Conservation (phyloP, 1,140 invertebrate species). For the Diabrotica virgifera region DNA sequence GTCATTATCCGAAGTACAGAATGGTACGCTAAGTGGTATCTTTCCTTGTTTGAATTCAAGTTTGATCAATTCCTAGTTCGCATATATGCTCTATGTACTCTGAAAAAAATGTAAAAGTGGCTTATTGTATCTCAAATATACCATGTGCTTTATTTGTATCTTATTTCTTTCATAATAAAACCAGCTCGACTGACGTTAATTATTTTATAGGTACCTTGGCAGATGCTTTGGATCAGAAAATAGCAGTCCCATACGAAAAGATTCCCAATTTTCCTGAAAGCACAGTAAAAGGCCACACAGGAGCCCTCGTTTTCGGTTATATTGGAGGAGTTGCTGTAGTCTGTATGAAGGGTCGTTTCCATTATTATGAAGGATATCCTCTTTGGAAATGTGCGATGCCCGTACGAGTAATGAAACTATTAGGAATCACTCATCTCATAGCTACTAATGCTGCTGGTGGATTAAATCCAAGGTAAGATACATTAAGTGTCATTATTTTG, state of each 20-base stretch:
- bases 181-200: no score
- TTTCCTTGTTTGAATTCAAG: no score
- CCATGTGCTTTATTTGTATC: no score
- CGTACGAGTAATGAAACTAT: conserved; percentile 89
- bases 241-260: conserved; percentile 77
- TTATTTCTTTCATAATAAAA: no score
- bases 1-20: no score
- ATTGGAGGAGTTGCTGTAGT: conserved; percentile 75
- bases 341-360: conserved; percentile 95
- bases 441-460: conserved; percentile 95
- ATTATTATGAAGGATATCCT: conserved; percentile 94
- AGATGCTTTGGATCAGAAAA: conserved; percentile 70
- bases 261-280: conserved; percentile 91
- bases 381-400: conserved; percentile 90
- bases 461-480: conserved; percentile 70
- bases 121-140: no score
- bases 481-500: no score
- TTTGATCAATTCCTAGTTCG: no score
- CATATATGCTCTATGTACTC: no score
- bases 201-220: conserved; percentile 69
- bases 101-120: no score
- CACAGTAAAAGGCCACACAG: conserved; percentile 86
- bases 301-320: conserved; percentile 83
- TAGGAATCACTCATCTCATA: conserved; percentile 83
- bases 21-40: no score